Percentiles rank a stretch among this genome's conserved stretches.
Evolutionary conservation across 2,113 vertebrate genomes (phyloP).

Genomic region (Xiphias gladius): DNA sequence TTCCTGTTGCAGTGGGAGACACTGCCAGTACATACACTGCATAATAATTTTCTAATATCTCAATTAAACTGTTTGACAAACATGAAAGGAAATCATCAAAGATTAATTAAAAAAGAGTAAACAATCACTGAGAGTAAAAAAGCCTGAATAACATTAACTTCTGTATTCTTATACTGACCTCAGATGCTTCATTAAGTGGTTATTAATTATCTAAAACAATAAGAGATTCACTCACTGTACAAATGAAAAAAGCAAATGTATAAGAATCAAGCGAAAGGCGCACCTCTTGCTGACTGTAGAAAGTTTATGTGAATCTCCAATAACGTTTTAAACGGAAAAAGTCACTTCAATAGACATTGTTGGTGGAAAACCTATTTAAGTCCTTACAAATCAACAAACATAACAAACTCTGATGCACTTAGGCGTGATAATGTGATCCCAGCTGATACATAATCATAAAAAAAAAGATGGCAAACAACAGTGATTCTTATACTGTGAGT

Average conservation of each 20-base stretch:
- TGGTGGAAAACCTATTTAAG: not conserved
- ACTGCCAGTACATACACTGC: not conserved
- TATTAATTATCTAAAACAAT: conserved; percentile 11
- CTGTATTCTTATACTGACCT: not conserved
- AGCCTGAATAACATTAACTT: not conserved
- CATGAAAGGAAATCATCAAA: conserved; percentile 22
- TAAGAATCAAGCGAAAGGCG: not conserved
- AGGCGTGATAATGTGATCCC: too few relatives aligned
- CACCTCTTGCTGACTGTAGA: not conserved
- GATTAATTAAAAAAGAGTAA: conserved; percentile 8
- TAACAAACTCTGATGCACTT: too few relatives aligned
- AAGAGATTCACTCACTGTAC: not conserved
- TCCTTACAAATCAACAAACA: too few relatives aligned
- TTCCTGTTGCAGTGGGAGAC: conserved; percentile 2
- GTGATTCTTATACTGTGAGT: not conserved
- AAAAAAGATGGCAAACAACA: not conserved
- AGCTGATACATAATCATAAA: not conserved
- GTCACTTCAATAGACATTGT: not conserved
- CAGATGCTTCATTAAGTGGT: conserved; percentile 3
- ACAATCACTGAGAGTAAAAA: not conserved
- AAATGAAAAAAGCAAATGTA: not conserved
- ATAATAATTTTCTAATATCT: not conserved
- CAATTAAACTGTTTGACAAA: conserved; percentile 2
- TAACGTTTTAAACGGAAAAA: not conserved
- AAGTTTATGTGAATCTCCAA: not conserved